These are phyloP conservation scores for Chloroclysta siterata DNA, from an alignment of 2,888 invertebrate species.

Conservation along the genomic window DNA sequence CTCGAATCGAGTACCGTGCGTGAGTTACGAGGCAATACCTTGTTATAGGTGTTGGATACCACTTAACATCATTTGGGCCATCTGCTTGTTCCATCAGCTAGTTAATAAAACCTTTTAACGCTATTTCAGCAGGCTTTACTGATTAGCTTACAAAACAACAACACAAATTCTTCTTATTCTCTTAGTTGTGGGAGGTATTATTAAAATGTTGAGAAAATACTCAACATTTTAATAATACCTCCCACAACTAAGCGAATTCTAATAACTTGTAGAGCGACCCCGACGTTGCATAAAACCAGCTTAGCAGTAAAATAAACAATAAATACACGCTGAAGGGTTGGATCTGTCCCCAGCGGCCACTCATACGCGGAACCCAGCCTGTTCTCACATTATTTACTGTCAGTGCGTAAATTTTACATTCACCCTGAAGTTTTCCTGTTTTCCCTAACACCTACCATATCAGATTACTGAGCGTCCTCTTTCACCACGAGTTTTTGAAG, in stretches of 20 bases:
- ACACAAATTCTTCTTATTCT: too few relatives aligned
- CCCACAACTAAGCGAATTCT: constrained; percentile 31
- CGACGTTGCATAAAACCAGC: constrained; percentile 41
- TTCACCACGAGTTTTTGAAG: constrained; percentile 29
- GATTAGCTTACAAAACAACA: too few relatives aligned
- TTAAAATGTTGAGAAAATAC: too few relatives aligned
- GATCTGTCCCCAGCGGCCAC: constrained; percentile 63
- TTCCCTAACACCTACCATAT: constrained; percentile 34
- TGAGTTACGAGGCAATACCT: too few relatives aligned
- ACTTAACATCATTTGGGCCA: too few relatives aligned
- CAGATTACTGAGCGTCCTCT: constrained; percentile 30
- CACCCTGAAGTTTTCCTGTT: constrained; percentile 43
- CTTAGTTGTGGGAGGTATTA: too few relatives aligned
- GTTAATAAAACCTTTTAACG: too few relatives aligned
- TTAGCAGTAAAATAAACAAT: constrained; percentile 53
- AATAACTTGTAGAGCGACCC: constrained; percentile 36
- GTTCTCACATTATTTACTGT: constrained; percentile 65
- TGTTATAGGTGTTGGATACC: too few relatives aligned
- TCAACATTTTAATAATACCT: background rate
- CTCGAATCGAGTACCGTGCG: too few relatives aligned
- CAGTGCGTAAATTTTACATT: constrained; percentile 54
- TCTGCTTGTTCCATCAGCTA: too few relatives aligned
- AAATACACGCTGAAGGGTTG: constrained; percentile 53
- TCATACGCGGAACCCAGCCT: constrained; percentile 54
- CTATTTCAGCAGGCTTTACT: too few relatives aligned